These are phyloP conservation scores for Caenorhabditis inopinata DNA, from an alignment of 1,140 invertebrate species.

Conservation along the genomic window DNA sequence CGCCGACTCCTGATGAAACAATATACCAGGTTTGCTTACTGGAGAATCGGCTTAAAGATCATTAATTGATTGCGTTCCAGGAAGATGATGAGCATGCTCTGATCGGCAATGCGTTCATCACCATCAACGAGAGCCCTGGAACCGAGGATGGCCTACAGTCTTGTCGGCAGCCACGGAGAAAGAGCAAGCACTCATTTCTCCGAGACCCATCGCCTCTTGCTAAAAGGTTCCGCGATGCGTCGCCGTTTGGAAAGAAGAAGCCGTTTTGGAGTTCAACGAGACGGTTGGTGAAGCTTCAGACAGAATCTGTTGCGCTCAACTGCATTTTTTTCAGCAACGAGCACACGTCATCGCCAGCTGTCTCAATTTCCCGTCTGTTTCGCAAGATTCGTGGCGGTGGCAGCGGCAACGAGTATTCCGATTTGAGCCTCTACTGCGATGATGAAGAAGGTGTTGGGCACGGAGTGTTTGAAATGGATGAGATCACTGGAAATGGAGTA, in stretches of 20 bases:
- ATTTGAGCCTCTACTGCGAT: slow-evolving; percentile 16
- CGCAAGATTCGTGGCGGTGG: not conserved
- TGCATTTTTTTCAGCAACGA: not conserved
- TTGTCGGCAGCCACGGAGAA: not conserved
- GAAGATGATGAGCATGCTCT: slow-evolving; percentile 6
- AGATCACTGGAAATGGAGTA: not conserved
- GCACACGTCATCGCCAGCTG: not conserved
- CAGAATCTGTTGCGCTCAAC: not conserved
- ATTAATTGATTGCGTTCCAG: too few relatives aligned
- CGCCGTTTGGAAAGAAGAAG: slow-evolving; percentile 25
- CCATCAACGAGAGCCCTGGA: not conserved
- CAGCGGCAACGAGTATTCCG: not conserved
- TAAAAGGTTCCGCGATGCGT: not conserved
- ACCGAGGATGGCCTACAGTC: not conserved
- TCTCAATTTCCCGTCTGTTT: not conserved
- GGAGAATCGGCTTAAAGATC: not conserved
- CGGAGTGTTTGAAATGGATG: not conserved
- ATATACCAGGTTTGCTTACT: not conserved
- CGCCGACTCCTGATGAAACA: not conserved
- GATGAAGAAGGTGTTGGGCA: not conserved
- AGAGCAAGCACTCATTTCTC: slow-evolving; percentile 22
- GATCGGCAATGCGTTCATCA: not conserved
- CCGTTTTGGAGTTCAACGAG: slow-evolving; percentile 12
- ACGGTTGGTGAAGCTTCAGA: not conserved
- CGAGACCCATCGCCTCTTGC: not conserved